These are phyloP conservation scores for Eubasilissa regina DNA, from an alignment of 1,140 invertebrate genomes.

Conservation along the genomic window DNA sequence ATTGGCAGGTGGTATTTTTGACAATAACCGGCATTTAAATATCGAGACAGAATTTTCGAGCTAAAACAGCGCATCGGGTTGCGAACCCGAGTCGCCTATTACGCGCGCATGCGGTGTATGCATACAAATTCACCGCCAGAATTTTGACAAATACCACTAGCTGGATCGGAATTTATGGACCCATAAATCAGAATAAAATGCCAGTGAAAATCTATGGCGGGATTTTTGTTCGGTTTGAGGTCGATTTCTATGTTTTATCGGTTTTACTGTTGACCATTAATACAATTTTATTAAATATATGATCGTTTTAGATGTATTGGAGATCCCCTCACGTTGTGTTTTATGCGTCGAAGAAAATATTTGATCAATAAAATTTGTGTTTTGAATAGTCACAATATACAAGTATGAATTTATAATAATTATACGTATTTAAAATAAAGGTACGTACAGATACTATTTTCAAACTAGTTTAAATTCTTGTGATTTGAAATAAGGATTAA, in stretches of 20 bases:
- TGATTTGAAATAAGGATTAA: no score
- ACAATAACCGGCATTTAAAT: no score
- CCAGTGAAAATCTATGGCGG: slow-evolving; percentile 53
- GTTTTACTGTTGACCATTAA: slow-evolving; percentile 37
- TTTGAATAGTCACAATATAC: no score
- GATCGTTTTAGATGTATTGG: slow-evolving; percentile 4
- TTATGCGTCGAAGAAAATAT: neutral
- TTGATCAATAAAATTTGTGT: neutral
- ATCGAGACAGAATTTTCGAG: no score
- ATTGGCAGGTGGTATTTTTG: no score
- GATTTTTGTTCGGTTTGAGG: slow-evolving; percentile 19
- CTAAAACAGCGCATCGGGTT: neutral
- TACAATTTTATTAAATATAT: slow-evolving; percentile 27
- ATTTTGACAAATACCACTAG: slow-evolving; percentile 56
- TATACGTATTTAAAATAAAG: no score
- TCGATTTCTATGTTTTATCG: slow-evolving; percentile 41
- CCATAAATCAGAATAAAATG: slow-evolving; percentile 58
- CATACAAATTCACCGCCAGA: slow-evolving; percentile 51
- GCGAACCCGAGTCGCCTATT: neutral
- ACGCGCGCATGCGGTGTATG: slow-evolving; percentile 40
- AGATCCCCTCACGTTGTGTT: slow-evolving; percentile 5
- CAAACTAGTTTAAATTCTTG: no score
- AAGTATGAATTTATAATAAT: no score
- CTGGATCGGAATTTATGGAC: slow-evolving; percentile 53
- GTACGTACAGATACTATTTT: no score